These are phyloP conservation scores for Aldabrachelys gigantea DNA, from an alignment of 2,113 vertebrate genomes.

Conservation along the genomic window DNA sequence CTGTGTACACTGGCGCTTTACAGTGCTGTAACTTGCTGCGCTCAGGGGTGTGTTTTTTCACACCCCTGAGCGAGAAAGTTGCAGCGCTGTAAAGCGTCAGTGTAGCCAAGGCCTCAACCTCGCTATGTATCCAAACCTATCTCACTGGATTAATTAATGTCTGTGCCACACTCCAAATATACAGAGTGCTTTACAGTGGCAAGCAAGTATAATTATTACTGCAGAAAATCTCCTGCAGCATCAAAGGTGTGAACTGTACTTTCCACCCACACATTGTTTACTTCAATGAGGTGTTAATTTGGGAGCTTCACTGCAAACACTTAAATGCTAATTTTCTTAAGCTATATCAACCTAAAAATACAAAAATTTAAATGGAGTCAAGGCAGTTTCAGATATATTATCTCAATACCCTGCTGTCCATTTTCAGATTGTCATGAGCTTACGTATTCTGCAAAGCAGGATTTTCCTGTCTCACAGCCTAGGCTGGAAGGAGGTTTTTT, in stretches of 20 bases:
- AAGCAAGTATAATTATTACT: rapidly evolving
- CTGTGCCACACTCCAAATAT: neutral
- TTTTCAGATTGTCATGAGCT: neutral
- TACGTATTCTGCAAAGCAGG: neutral
- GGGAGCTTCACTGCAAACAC: neutral
- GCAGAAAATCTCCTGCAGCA: neutral
- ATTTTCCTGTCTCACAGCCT: neutral
- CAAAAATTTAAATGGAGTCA: neutral
- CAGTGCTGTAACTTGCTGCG: too few species aligned
- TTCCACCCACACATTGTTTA: constrained; percentile 36
- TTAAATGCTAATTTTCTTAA: neutral
- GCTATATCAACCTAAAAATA: neutral
- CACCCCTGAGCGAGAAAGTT: too few species aligned
- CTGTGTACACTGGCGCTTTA: too few species aligned
- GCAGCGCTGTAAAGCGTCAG: too few species aligned
- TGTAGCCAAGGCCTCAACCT: neutral
- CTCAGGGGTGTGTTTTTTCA: too few species aligned
- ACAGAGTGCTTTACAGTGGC: rapidly evolving
- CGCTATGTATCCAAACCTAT: neutral
- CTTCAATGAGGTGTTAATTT: constrained; percentile 8
- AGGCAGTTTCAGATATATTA: neutral
- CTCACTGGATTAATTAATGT: neutral
- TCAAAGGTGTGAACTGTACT: constrained; percentile 22
- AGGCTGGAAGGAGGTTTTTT: neutral
- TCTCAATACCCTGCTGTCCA: neutral